phyloP scores from a whole-genome alignment of 2,888 invertebrate species.

The Leucoptera coffeella region DNA sequence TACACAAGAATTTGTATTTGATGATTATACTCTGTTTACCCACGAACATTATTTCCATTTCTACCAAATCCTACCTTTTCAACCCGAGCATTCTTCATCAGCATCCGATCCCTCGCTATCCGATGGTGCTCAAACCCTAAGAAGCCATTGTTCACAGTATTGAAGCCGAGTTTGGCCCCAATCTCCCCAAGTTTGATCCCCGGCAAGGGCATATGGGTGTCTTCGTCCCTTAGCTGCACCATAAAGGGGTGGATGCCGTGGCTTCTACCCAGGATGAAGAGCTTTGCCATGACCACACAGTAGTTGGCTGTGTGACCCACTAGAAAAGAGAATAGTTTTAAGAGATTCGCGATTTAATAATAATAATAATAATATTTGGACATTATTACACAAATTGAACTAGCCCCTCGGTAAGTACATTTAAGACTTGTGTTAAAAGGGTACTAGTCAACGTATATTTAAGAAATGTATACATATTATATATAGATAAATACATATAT shows the following conservation, averaged over 20 bases:
- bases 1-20: too few relatives aligned
- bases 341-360: too few relatives aligned
- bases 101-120: conserved; percentile 80
- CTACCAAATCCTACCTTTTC: conserved; percentile 44
- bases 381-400: too few relatives aligned
- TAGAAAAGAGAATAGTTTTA: too few relatives aligned
- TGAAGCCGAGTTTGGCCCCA: conserved; percentile 87
- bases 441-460: too few relatives aligned
- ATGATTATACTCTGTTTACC: too few relatives aligned
- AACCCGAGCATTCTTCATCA: conserved; percentile 91
- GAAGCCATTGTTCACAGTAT: conserved; percentile 87
- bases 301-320: conserved; percentile 91
- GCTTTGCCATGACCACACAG: conserved; percentile 85
- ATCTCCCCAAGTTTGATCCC: conserved; percentile 92
- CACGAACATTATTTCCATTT: not conserved
- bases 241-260: conserved; percentile 89
- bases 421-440: too few relatives aligned
- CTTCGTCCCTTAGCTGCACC: conserved; percentile 81
- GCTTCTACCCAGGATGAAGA: conserved; percentile 73
- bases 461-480: too few relatives aligned
- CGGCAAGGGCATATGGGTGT: conserved; percentile 80
- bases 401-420: too few relatives aligned
- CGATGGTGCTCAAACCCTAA: conserved; percentile 80
- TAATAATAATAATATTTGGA: too few relatives aligned
- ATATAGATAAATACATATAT: too few relatives aligned